Evolutionary conservation across 2,113 vertebrate species (phyloP).

Genomic region (Sinocyclocheilus anophthalmus): DNA sequence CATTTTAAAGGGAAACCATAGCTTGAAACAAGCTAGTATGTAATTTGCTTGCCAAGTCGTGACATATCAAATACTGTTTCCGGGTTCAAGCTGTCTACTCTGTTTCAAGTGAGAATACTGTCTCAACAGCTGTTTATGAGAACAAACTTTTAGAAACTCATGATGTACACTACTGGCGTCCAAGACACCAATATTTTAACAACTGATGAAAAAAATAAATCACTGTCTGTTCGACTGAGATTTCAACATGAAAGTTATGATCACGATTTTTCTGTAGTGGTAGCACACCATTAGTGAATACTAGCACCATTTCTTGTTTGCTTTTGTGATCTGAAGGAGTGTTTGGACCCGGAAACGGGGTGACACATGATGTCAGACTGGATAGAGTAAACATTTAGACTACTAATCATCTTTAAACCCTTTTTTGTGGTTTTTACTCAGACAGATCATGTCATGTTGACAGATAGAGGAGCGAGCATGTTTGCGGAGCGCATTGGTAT

Average conservation of each 20-base stretch:
- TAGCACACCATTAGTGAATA: background rate
- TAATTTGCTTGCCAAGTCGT: background rate
- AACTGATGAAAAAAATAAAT: background rate
- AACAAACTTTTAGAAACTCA: background rate
- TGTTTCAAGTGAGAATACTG: background rate
- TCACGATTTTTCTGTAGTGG: background rate
- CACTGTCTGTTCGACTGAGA: background rate
- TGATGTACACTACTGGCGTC: background rate
- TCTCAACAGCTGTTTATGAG: background rate
- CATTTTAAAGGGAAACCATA: background rate
- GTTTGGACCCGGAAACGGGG: background rate
- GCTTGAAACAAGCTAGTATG: background rate
- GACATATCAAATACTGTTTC: background rate
- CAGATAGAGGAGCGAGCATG: constrained; percentile 71
- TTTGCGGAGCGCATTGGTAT: constrained; percentile 75
- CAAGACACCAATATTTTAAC: background rate
- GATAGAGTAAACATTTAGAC: background rate
- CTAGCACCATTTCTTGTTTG: background rate
- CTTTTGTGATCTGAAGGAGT: background rate
- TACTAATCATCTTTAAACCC: background rate
- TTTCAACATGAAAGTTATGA: constrained; percentile 3
- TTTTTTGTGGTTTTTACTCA: constrained; percentile 51
- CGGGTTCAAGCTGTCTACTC: background rate
- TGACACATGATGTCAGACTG: background rate
- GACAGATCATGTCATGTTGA: constrained; percentile 74